phyloP scores from a whole-genome alignment of 2,888 invertebrate species.

The Drosophila limbata region DNA sequence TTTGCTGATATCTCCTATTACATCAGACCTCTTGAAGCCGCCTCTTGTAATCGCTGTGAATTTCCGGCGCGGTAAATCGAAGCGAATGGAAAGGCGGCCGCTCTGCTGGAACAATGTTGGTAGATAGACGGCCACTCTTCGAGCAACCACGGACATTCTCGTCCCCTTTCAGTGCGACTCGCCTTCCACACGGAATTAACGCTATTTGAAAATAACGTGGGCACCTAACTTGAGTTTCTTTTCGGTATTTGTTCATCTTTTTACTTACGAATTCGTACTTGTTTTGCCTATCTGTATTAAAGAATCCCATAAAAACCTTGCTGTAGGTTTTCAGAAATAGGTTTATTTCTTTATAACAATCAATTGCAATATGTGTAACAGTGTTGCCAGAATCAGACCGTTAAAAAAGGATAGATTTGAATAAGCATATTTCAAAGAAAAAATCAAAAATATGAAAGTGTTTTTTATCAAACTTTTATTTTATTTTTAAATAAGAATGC shows the following conservation, averaged over 20 bases:
- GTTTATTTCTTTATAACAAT: too few relatives aligned
- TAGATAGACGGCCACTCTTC: constrained; percentile 5
- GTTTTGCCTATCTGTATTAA: constrained; percentile 23
- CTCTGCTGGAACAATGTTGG: constrained; percentile 20
- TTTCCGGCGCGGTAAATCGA: constrained; percentile 17
- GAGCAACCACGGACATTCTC: constrained; percentile 18
- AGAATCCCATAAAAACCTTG: too few relatives aligned
- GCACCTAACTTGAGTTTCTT: constrained; percentile 3
- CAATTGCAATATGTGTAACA: too few relatives aligned
- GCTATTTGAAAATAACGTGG: constrained; percentile 4
- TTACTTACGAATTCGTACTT: constrained; percentile 28
- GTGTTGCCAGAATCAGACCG: too few relatives aligned
- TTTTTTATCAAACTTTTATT: too few relatives aligned
- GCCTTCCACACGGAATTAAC: neutral
- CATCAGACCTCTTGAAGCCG: constrained; percentile 16
- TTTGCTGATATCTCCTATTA: constrained; percentile 6
- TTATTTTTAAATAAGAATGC: too few relatives aligned
- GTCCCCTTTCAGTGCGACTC: neutral
- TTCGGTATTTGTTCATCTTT: constrained; percentile 9
- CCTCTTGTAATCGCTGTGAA: constrained; percentile 10
- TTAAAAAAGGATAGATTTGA: too few relatives aligned
- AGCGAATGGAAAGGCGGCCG: constrained; percentile 2
- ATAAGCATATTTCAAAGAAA: too few relatives aligned
- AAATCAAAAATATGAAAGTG: too few relatives aligned
- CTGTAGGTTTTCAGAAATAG: too few relatives aligned